Base-by-base conservation (phyloP, 2,888 invertebrate species). In the Tetranychus truncatus region DNA sequence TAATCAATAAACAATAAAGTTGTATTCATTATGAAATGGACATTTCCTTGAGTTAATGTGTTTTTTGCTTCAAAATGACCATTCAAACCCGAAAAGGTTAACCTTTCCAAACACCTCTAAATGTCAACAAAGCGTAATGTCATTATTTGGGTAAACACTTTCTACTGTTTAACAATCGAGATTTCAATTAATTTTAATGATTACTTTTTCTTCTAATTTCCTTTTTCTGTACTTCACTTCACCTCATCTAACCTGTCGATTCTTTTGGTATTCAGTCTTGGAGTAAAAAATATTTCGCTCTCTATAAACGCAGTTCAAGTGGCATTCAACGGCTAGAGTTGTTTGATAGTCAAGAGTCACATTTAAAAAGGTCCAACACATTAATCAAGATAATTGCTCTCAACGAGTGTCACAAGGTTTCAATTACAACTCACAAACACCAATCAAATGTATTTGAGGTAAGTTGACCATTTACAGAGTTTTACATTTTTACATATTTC, bases 241-340 rank as follows among this genome's bases (percentile, higher is more conserved):
- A 71, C 11, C 11, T 34, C 34, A 34, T 34, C 34, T 34, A 34
- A 34, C 34, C 34, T 34, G 34, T 34, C 34, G 34, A 34, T 34
- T 3, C 34, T 34, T 4, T 34, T 34, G 34, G 34, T 34, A 3
- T 92, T 91, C 92, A 91, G 89, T 87, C 89, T 74, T 90, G 91
- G 89, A 89, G 89, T 81, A 90, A 88, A 80, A 89, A 88, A 81
- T 88, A 87, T 81, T 90, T 89, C 81, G 86, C 90, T 80, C 84
- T 92, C 45, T 91, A 89, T 81, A 89, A 88, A 84, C 87, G 90
- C 66, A 91, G 91, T 81, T 90, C 90, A 81, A 89, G 89, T 84
- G 92, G 92, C 45, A 89, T 92, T 79, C 89, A 91, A 81, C 86
- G 92, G 71, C 85, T 92, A 76, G 92, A 92, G 86, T 88, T 92